phyloP scores from a whole-genome alignment of 2,888 invertebrate genomes.

The Cantharis rustica region DNA sequence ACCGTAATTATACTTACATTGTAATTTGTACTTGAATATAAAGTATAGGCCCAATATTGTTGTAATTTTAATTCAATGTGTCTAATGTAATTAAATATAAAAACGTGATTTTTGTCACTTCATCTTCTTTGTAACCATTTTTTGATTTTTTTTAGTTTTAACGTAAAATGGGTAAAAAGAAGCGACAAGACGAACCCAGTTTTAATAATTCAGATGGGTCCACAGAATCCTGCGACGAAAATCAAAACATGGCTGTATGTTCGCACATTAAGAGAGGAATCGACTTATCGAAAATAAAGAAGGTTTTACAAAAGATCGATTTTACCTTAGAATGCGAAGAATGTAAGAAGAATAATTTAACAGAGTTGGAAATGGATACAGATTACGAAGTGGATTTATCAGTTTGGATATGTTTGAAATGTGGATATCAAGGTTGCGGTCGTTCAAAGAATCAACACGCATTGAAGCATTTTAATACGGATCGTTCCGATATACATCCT shows the following conservation, averaged over 20 bases:
- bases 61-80: neutral
- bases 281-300: constrained; percentile 66
- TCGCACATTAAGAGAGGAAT: constrained; percentile 73
- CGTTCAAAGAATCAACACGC: constrained; percentile 72
- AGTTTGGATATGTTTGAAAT: constrained; percentile 82
- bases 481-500: constrained; percentile 77
- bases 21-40: neutral
- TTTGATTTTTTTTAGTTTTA: neutral
- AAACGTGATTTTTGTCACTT: constrained; percentile 10
- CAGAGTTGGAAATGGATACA: constrained; percentile 38
- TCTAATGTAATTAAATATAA: neutral
- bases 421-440: constrained; percentile 79
- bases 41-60: neutral
- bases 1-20: neutral
- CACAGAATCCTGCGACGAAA: constrained; percentile 74
- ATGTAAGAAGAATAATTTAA: constrained; percentile 43
- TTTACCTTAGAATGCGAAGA: constrained; percentile 61
- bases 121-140: neutral
- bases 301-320: constrained; percentile 54
- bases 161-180: constrained; percentile 72
- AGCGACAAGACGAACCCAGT: constrained; percentile 70
- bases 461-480: constrained; percentile 72
- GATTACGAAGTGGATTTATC: constrained; percentile 58
- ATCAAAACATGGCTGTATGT: constrained; percentile 65
- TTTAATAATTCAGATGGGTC: constrained; percentile 69